Base-by-base conservation (phyloP, 2,888 invertebrate genomes). In the Mimas tiliae region DNA sequence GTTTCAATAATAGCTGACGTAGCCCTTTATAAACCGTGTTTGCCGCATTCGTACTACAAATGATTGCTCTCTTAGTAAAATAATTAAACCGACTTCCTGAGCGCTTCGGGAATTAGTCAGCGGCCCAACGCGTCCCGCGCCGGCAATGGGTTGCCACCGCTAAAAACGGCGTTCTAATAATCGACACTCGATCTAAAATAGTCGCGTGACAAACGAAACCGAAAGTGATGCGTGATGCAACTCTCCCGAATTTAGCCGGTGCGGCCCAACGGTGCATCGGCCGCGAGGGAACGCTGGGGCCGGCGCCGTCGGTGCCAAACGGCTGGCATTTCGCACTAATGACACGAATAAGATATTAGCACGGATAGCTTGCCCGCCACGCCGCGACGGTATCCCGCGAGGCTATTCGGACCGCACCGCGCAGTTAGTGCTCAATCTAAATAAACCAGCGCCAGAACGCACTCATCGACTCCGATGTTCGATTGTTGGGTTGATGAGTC, bases 171-270 rank as follows among this genome's bases (percentile, higher is more conserved):
- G 85, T 88, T 91, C 91, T 90, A 91, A 92, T 92, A 92, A 91
- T 93, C 90, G 91, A 91, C 92, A 89, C 88, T 87, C 80, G 76
- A 89, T 91, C 88, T 85, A 89, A 93, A 93, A 93, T 92, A 92
- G 90, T 83, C 84, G 82, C 84, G 89, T 91, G 91, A 93, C 93
- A 92, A 93, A 92, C 88, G 91, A 91, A 90, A 90, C 91, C 85
- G 92, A 93, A 90, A 91, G 92, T 91, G 89, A 88, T 86, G 87
- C 87, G 90, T 92, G 93, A 93, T 93, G 93, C 93, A 93, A 91
- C 91, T 86, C 82, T 77, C 89, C 89, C 91, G 88, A 90, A 93
- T 88, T 91, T 92, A 93, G 91, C 85, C 84, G 84, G 83, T 84
- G 83, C 85, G 78, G 85, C 78, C 81, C 82, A 82, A 81, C 89